Conservation (phyloP, 1,140 invertebrate genomes). For the Stegodyphus mimosarum region DNA sequence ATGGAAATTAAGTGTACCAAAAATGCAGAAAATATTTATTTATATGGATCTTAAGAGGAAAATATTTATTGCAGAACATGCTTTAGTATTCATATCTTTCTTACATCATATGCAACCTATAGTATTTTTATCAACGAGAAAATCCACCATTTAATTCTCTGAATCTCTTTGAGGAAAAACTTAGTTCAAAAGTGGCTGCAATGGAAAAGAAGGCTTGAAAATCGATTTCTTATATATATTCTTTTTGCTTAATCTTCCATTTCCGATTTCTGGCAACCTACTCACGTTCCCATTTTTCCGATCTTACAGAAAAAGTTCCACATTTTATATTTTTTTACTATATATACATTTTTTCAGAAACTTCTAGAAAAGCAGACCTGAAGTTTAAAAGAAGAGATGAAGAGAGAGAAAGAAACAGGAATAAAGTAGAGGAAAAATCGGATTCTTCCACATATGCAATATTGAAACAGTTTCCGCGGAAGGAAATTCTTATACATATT, state of each 20-base stretch:
- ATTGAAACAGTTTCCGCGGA: conserved; percentile 15
- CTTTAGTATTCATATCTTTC: too few relatives aligned
- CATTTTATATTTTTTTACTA: background rate
- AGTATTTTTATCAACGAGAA: too few relatives aligned
- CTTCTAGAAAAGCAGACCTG: background rate
- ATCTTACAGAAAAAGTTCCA: background rate
- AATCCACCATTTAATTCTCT: too few relatives aligned
- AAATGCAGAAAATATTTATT: too few relatives aligned
- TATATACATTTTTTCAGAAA: background rate
- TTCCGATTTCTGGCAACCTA: conserved; percentile 7
- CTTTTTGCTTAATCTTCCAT: conserved; percentile 28
- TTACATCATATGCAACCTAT: too few relatives aligned
- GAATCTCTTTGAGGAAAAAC: too few relatives aligned
- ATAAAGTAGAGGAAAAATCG: background rate
- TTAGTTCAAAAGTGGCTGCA: too few relatives aligned
- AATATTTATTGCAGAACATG: too few relatives aligned
- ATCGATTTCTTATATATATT: conserved; percentile 26
- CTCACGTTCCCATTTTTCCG: conserved; percentile 20
- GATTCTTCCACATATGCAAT: conserved; percentile 26
- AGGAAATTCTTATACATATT: conserved; percentile 17
- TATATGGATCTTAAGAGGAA: too few relatives aligned
- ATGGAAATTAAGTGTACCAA: too few relatives aligned
- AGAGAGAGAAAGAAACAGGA: too few relatives aligned
- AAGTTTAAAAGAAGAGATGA: too few relatives aligned
- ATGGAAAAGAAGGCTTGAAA: background rate